Conservation (phyloP, 2,888 invertebrate genomes). For the Leucophenga maculata region DNA sequence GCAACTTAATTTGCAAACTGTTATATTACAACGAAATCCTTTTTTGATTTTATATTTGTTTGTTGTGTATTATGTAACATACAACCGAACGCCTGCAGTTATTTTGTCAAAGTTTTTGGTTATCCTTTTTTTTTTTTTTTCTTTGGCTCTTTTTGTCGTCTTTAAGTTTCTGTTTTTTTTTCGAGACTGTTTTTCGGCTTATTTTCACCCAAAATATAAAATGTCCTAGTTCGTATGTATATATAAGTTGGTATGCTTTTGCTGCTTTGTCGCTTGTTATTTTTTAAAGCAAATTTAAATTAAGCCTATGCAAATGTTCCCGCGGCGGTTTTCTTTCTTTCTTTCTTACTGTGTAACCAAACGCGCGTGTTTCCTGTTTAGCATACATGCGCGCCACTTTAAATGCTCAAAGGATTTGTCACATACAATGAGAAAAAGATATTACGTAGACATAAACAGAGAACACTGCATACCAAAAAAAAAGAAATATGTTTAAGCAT, state of each 20-base stretch:
- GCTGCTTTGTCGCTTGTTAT: constrained; percentile 42
- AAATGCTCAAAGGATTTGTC: constrained; percentile 15
- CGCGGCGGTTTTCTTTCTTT: constrained; percentile 44
- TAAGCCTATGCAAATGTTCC: constrained; percentile 65
- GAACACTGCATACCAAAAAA: too few relatives aligned
- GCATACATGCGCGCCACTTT: neutral
- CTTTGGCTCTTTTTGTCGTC: constrained; percentile 10
- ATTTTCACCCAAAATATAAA: neutral
- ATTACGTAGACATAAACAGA: too few relatives aligned
- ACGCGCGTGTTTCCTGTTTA: constrained; percentile 6
- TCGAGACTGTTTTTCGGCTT: neutral
- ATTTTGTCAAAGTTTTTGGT: constrained; percentile 54
- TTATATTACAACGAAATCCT: constrained; percentile 59
- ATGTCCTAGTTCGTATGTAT: neutral
- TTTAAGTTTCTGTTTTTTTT: constrained; percentile 23
- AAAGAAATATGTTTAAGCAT: too few relatives aligned
- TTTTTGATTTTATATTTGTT: constrained; percentile 53
- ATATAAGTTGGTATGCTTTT: constrained; percentile 11
- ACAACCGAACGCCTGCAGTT: constrained; percentile 55
- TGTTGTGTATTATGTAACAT: constrained; percentile 31
- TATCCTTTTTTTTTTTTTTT: constrained; percentile 34
- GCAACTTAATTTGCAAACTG: constrained; percentile 67
- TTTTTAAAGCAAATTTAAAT: constrained; percentile 65
- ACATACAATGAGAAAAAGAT: neutral
- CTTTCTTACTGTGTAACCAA: neutral